Base-by-base conservation (phyloP, 2,888 invertebrate genomes). In the Gasteruption jaculator region DNA sequence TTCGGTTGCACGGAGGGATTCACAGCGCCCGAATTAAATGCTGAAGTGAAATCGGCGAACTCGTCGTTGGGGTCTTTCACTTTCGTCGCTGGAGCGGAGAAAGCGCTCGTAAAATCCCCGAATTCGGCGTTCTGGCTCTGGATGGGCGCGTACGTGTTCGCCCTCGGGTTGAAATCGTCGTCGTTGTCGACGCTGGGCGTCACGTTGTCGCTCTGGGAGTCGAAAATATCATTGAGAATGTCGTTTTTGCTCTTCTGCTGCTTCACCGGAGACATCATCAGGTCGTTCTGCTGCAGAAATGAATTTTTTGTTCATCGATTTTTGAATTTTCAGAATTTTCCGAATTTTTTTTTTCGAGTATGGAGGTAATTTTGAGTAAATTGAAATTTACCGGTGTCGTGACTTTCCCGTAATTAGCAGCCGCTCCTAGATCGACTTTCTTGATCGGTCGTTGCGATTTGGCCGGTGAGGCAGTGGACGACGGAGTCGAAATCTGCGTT, bases 31-130 rank as follows among this genome's bases (percentile, higher is more conserved):
- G 64, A 52, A 46, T 62, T 64, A 71, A 89, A 90, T 6, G 87
- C 87, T 30, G 82, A 80, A 46, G 77, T 76, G 68, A 91, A 90
- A 72, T 90, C 91, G 0, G 89, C 91, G 71, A 91, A 91, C 50
- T 85, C 85, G 54, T 83, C 85, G 45, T 68, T 73, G 44, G 52
- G 54, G 4, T 63, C 63, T 45, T 61, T 61, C 39, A 45, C 41
- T 39, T 56, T 58, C 15, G 49, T 45, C n/a, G 53, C 47, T 7
- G 68, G 53, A 38, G 65, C 60, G 10, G 73, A 76, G 65, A 88
- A 88, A 1, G 85, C 88, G 47, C 80, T 76, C 4, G 81, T 74
- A 64, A 90, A 90, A 71, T 89, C 87, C 0, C 88, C 88, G 68
- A 90, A 90, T 43, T 88, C 88, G 2, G 51, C 41, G 34, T 58